A percentile compares a stretch with the other conserved stretches of the same genome.
These are phyloP conservation scores for Temnopleurus reevesii DNA, from an alignment of 53 echinoderm and acorn worm genomes.

Conservation along the genomic window DNA sequence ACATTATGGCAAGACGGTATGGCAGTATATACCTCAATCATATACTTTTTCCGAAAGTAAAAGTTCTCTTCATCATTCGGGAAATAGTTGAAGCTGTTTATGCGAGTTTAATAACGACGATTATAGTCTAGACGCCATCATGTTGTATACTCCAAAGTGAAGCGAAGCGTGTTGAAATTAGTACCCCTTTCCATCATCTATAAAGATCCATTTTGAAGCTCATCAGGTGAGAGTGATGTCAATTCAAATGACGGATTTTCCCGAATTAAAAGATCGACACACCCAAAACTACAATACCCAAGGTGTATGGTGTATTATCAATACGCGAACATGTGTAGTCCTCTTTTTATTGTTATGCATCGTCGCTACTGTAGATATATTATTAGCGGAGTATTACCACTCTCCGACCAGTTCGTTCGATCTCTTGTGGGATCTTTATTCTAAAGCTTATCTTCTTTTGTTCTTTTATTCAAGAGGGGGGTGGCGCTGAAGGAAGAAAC, in stretches of 20 bases:
- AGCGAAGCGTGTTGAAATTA: background rate
- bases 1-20: background rate
- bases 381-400: background rate
- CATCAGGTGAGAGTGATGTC: background rate
- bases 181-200: background rate
- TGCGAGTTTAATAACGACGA: background rate
- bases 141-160: background rate
- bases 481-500: background rate
- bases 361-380: background rate
- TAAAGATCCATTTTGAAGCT: background rate
- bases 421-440: background rate
- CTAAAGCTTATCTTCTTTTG: background rate
- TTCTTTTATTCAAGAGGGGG: background rate
- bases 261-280: background rate
- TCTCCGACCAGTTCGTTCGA: background rate
- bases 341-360: background rate
- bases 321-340: background rate
- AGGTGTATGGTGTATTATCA: background rate
- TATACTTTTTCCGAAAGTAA: background rate
- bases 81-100: too few relatives aligned
- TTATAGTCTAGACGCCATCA: background rate
- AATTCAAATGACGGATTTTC: background rate
- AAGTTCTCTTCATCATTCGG: background rate
- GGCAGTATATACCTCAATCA: background rate
- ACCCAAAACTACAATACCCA: background rate